These are phyloP conservation scores for Bolborhynchus lineola DNA, from an alignment of 2,113 vertebrate genomes.

Conservation along the genomic window DNA sequence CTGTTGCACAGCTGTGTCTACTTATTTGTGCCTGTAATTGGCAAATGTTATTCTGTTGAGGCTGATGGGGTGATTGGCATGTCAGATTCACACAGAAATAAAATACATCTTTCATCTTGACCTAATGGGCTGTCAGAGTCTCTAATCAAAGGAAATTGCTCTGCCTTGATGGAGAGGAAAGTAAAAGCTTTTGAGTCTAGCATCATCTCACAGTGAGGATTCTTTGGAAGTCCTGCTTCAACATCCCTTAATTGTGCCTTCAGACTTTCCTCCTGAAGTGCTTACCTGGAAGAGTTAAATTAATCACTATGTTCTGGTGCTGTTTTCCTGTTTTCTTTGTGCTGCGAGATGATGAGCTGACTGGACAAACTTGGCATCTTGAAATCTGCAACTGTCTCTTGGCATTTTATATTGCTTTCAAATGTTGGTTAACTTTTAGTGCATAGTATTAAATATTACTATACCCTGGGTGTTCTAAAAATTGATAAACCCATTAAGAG, in stretches of 20 bases:
- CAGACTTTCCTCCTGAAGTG: background rate
- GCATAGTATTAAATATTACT: slow-evolving; percentile 27
- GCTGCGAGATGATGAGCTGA: slow-evolving; percentile 26
- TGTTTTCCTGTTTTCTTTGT: background rate
- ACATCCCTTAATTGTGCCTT: slow-evolving; percentile 14
- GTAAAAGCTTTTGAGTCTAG: slow-evolving; percentile 28
- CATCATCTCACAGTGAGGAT: slow-evolving; percentile 24
- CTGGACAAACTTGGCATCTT: slow-evolving; percentile 32
- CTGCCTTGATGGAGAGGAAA: slow-evolving; percentile 20
- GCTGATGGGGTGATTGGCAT: background rate
- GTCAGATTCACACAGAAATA: background rate
- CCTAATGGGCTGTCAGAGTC: slow-evolving; percentile 15
- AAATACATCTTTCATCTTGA: background rate
- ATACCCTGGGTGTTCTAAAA: slow-evolving; percentile 33
- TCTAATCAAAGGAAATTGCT: slow-evolving; percentile 45
- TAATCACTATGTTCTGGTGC: background rate
- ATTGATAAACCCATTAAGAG: slow-evolving; percentile 59
- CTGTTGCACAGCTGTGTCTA: background rate
- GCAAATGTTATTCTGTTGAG: background rate
- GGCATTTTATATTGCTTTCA: slow-evolving; percentile 11
- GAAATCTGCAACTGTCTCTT: slow-evolving; percentile 30
- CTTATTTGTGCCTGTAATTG: background rate
- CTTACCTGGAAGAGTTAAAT: slow-evolving; percentile 49
- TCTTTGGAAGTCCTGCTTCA: background rate
- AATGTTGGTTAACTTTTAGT: slow-evolving; percentile 53